Evolutionary conservation across 2,797 vertebrate species (phyloP).

Genomic region (Dicrostonyx torquatus): DNA sequence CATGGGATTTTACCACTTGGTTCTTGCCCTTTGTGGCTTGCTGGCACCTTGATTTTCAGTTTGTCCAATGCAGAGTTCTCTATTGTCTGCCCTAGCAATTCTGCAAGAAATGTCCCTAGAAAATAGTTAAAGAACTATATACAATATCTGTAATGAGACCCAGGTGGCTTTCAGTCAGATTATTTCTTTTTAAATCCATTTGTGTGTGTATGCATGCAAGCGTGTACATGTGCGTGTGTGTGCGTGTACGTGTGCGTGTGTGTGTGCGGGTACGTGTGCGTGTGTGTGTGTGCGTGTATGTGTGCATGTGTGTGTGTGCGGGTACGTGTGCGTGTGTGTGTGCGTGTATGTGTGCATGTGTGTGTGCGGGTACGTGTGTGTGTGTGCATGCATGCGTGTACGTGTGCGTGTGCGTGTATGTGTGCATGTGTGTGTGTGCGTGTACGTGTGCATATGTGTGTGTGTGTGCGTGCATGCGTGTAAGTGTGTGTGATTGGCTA

Average conservation of each 20-base stretch:
- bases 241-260: not conserved
- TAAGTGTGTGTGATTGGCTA: not conserved
- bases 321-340: too few relatives aligned
- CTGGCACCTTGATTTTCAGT: not conserved
- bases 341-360: too few relatives aligned
- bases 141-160: not conserved
- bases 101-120: not conserved
- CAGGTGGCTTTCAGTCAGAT: not conserved
- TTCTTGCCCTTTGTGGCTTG: not conserved
- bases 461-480: too few relatives aligned
- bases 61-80: not conserved
- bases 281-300: too few relatives aligned
- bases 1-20: conserved; percentile 18
- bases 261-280: not conserved
- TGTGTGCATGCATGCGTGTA: too few relatives aligned
- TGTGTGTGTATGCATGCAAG: not conserved
- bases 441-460: not conserved
- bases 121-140: not conserved
- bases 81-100: not conserved
- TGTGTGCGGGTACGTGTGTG: not conserved
- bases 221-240: too few relatives aligned
- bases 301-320: too few relatives aligned
- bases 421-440: too few relatives aligned
- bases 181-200: conserved; percentile 12
- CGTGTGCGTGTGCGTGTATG: not conserved